A percentile compares a stretch with the other conserved stretches of the same genome.
These are phyloP conservation scores for Saxicola maurus DNA, from an alignment of 2,797 vertebrate species.

Conservation along the genomic window DNA sequence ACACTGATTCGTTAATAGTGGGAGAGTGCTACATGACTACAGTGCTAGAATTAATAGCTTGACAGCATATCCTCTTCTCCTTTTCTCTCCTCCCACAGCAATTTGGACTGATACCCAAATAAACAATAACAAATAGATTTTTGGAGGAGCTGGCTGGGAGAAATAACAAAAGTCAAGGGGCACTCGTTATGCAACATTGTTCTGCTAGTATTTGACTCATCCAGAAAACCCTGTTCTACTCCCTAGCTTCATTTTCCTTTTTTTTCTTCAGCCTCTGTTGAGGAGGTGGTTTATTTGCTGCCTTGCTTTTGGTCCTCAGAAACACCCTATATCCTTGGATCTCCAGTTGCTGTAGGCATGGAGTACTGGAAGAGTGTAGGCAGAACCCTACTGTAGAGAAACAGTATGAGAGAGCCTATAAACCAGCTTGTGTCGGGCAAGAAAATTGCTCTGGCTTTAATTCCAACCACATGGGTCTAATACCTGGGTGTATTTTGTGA, in stretches of 20 bases:
- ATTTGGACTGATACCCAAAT: conserved; percentile 58
- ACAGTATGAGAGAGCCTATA: fast-evolving
- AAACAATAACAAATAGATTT: conserved; percentile 57
- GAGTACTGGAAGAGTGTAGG: background rate
- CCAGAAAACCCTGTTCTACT: conserved; percentile 29
- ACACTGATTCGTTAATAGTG: background rate
- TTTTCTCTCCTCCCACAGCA: conserved; percentile 46
- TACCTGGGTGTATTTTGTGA: background rate
- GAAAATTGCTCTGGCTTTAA: background rate
- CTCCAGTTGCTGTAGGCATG: background rate
- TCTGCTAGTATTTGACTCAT: conserved; percentile 15
- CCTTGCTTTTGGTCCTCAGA: background rate
- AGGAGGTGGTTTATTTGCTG: background rate
- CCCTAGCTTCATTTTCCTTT: background rate
- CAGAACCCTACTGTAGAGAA: background rate
- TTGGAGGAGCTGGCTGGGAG: conserved; percentile 43
- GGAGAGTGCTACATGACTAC: conserved; percentile 11
- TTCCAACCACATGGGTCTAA: background rate
- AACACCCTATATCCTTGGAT: background rate
- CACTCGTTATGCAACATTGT: conserved; percentile 15
- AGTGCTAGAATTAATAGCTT: conserved; percentile 34
- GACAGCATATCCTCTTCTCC: conserved; percentile 39
- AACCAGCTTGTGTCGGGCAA: background rate
- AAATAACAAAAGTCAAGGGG: conserved; percentile 57
- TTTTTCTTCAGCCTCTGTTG: background rate